Conservation (phyloP, 2,888 invertebrate species). For the Drosophila aldrichi region DNA sequence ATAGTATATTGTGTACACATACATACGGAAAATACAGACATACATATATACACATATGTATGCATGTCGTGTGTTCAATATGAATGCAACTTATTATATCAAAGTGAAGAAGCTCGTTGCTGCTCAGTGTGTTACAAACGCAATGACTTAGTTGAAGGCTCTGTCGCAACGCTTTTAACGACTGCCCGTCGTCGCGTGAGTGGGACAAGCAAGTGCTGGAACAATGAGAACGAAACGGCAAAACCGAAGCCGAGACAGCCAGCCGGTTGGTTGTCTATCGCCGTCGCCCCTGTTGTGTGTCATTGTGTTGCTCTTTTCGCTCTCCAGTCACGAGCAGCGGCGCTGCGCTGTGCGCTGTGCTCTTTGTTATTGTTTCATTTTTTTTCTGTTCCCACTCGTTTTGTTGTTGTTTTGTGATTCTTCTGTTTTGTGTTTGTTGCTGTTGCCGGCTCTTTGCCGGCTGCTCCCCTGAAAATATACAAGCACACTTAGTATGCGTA, state of each 20-base stretch:
- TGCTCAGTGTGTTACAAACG: slow-evolving; percentile 23
- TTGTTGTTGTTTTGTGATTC: slow-evolving; percentile 34
- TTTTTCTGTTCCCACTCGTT: slow-evolving; percentile 16
- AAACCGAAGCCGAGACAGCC: slow-evolving; percentile 49
- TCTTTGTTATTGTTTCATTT: slow-evolving; percentile 56
- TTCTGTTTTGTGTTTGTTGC: slow-evolving; percentile 57
- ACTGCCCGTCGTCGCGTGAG: slow-evolving; percentile 59
- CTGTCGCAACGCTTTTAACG: slow-evolving; percentile 16
- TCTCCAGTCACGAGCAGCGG: slow-evolving; percentile 35
- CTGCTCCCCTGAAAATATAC: slow-evolving; percentile 32
- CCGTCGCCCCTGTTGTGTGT: background rate
- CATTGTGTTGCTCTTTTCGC: slow-evolving; percentile 10
- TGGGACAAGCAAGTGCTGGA: slow-evolving; percentile 66
- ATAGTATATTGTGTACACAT: too few species aligned
- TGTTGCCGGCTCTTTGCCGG: slow-evolving; percentile 66
- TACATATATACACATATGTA: background rate
- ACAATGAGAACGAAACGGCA: slow-evolving; percentile 35
- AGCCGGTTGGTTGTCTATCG: slow-evolving; percentile 54
- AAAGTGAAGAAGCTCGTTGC: background rate
- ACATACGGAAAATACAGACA: background rate
- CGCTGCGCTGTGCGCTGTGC: background rate
- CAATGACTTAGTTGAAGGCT: slow-evolving; percentile 1
- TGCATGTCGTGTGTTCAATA: background rate
- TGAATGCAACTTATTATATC: background rate
- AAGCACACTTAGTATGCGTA: slow-evolving; percentile 24